phyloP scores from a whole-genome alignment of 2,113 vertebrate genomes.

The Sakesphorus luctuosus region DNA sequence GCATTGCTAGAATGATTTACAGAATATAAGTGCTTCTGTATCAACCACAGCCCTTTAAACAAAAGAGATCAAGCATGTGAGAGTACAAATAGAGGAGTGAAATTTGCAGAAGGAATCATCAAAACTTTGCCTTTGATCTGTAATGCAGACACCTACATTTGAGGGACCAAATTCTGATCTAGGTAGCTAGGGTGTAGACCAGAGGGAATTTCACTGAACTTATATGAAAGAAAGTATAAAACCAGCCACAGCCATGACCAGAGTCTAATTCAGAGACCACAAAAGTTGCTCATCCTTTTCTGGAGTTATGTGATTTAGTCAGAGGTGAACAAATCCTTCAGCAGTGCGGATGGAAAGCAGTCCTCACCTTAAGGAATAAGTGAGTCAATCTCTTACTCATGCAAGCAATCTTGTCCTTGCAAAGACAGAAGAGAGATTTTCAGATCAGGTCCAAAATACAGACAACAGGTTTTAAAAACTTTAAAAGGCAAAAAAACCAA shows the following conservation, averaged over 20 bases:
- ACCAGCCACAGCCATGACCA: not conserved
- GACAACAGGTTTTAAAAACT: not conserved
- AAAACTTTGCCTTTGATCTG: conserved; percentile 15
- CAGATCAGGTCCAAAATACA: not conserved
- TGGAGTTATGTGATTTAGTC: not conserved
- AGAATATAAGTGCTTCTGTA: not conserved
- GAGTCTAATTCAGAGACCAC: not conserved
- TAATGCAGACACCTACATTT: not conserved
- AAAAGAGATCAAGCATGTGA: conserved; percentile 27
- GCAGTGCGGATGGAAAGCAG: not conserved
- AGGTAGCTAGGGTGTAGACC: not conserved
- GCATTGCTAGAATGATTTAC: not conserved
- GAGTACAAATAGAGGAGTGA: not conserved
- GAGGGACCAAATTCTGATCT: not conserved
- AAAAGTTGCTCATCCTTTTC: not conserved
- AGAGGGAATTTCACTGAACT: not conserved
- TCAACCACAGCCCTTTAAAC: conserved; percentile 4
- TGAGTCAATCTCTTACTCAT: conserved; percentile 15
- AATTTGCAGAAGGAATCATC: not conserved
- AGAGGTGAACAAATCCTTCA: not conserved
- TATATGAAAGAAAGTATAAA: not conserved
- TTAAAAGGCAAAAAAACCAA: not conserved
- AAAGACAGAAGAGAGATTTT: not conserved
- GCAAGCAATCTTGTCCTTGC: not conserved
- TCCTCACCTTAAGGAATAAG: not conserved